Evolutionary conservation across 2,888 invertebrate genomes (phyloP).

Genomic region (Trissoscelio sp.): DNA sequence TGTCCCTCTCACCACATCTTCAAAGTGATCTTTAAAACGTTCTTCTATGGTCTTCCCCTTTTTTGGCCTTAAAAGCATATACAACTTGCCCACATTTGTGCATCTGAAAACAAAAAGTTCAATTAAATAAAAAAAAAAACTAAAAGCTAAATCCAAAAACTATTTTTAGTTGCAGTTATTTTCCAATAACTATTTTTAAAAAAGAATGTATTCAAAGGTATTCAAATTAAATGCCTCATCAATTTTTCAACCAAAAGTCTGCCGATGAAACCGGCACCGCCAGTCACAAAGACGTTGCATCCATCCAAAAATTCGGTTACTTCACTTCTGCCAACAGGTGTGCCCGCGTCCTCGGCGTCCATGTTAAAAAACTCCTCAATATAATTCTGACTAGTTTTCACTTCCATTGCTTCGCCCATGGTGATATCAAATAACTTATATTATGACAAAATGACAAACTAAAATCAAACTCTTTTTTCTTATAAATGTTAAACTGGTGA

Average conservation of each 20-base stretch:
- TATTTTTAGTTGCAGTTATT: too few species aligned
- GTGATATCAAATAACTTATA: too few species aligned
- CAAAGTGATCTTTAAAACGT: slow-evolving; percentile 79
- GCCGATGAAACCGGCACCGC: slow-evolving; percentile 81
- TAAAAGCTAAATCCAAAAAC: background rate
- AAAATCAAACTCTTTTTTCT: too few species aligned
- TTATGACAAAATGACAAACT: too few species aligned
- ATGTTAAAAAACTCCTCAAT: slow-evolving; percentile 67
- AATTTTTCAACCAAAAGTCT: slow-evolving; percentile 80
- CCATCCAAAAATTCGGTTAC: slow-evolving; percentile 77
- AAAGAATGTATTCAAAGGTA: background rate
- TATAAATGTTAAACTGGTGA: too few species aligned
- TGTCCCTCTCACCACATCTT: slow-evolving; percentile 79
- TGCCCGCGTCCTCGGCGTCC: slow-evolving; percentile 21
- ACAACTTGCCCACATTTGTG: slow-evolving; percentile 78
- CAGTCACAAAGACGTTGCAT: slow-evolving; percentile 79
- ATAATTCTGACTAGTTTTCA: slow-evolving; percentile 52
- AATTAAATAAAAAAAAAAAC: slow-evolving; percentile 20
- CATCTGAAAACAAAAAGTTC: too few species aligned
- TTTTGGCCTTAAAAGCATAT: slow-evolving; percentile 80
- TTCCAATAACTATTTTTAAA: background rate
- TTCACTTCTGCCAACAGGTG: slow-evolving; percentile 72
- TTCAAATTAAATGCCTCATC: slow-evolving; percentile 75
- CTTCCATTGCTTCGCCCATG: background rate
- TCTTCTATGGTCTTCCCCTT: slow-evolving; percentile 79